Base-by-base conservation (phyloP, 2,888 invertebrate species). In the Agrochola macilenta region DNA sequence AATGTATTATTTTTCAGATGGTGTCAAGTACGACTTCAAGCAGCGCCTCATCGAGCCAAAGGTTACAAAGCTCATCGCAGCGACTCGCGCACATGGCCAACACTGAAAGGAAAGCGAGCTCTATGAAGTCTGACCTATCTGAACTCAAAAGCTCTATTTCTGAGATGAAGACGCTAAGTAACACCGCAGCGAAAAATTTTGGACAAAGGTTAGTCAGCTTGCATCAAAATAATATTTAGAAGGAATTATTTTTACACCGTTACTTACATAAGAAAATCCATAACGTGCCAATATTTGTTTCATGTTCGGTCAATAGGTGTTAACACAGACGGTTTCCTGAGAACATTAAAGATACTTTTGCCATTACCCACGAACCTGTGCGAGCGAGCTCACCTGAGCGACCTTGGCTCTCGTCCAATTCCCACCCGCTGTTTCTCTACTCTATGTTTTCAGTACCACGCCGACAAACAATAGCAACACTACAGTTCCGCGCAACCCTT, bases 111-210 rank as follows among this genome's bases (percentile, higher is more conserved):
- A 98, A 98, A 96, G 98, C 98, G 85, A 98, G 98, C 92, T 98
- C 98, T 79, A 97, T 98, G 96, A 98, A 98, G 95, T 98, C 98
- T 84, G 98, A 98, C 94, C 97, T 98, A 69, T 97, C 97, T 81
- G 98, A 98, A 92, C 97, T 99, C 85, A 98, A 98, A 94, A 98
- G 98, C 93, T 98, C 98, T 92, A 98, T 99, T 94, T 98, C 98
- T 82, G 98, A 98, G 96, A 98, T 99, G 98, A 98, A 98, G 96
- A 98, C 98, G 90, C 96, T 98, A 80, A 96, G 96, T 90, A 96
- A 92, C 89, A 92, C 95, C 65, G 93, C 95, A 76, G 95, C 95
- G 79, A 93, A 95, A 89, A 96, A 95, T 89, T 96, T 96, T 89
- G 94, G 94, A 90, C 95, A 96, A 92, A 95, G 96, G 96, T 96